Base-by-base conservation (phyloP, 2,888 invertebrate genomes). In the Serripes groenlandicus region DNA sequence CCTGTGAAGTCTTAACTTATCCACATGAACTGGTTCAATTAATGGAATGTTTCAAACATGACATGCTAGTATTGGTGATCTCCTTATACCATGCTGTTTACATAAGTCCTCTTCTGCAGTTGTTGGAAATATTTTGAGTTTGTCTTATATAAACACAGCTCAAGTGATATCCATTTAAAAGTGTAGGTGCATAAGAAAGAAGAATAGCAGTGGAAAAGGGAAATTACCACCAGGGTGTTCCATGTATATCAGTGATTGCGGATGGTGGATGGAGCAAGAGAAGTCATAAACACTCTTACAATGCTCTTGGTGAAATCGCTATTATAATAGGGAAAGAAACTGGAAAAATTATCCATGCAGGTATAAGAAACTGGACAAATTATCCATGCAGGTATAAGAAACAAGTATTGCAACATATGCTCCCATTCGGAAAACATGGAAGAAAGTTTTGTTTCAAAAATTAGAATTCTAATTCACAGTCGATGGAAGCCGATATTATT, bases 201-300 rank as follows among this genome's bases (percentile, higher is more conserved):
- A 26, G 64, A 11, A 15, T 88, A 1, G 87, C 88, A 0, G 80
- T 82, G 9, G 78, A 83, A 28, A 74, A 30, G 32, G 64, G n/a
- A n/a, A n/a, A 35, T 35, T 35, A 69, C 58, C 85, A 86, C 56
- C 35, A 86, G 26, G 86, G 74, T 18, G 79, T 86, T n/a, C 86
- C 89, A 30, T 77, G 81, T 15, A 81, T 88, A 3, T 83, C 86
- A n/a, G 86, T 88, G 0, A 78, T 89, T 3, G 49, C 52, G 56
- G 88, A 88, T 79, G 88, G 84, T 21, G 88, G 87, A 9, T 89
- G 87, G 87, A 60, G 64, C 5, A 87, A 89, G 42, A 30, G 82
- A 11, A 72, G 78, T 0, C 85, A 87, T 35, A 86, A 84, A 73
- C 89, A 88, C 56, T 60, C 78, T 0, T 87, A 86, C 58, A 85